A percentile compares a stretch with the other conserved stretches of the same genome.
Evolutionary conservation across 2,113 vertebrate species (phyloP).

Genomic region (Willisornis vidua): DNA sequence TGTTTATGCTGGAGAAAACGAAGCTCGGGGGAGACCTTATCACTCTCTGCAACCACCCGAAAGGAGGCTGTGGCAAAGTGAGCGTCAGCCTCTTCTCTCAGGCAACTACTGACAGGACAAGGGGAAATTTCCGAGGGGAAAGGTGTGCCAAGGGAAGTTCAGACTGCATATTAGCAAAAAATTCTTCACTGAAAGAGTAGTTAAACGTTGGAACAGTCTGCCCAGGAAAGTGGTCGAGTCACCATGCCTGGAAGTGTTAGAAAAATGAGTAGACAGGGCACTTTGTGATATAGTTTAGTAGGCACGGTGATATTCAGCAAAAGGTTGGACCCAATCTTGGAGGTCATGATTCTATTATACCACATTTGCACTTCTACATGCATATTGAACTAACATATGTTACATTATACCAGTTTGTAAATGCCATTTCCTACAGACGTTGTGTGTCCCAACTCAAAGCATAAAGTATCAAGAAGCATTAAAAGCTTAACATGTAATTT

Average conservation of each 20-base stretch:
- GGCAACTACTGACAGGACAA: background rate
- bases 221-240: background rate
- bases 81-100: background rate
- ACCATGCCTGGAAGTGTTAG: background rate
- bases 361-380: background rate
- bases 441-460: background rate
- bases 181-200: background rate
- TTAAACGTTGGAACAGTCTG: background rate
- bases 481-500: background rate
- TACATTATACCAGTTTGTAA: background rate
- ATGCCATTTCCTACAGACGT: background rate
- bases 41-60: background rate
- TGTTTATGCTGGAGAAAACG: background rate
- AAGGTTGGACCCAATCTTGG: fast-evolving
- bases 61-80: background rate
- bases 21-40: background rate
- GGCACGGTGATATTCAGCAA: fast-evolving
- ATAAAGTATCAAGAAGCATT: background rate
- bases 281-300: background rate
- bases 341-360: background rate
- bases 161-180: background rate
- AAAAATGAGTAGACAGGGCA: background rate
- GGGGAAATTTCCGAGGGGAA: background rate
- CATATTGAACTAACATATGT: fast-evolving
- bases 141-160: background rate